phyloP scores from a whole-genome alignment of 2,888 invertebrate genomes.

The Globia sparganii region DNA sequence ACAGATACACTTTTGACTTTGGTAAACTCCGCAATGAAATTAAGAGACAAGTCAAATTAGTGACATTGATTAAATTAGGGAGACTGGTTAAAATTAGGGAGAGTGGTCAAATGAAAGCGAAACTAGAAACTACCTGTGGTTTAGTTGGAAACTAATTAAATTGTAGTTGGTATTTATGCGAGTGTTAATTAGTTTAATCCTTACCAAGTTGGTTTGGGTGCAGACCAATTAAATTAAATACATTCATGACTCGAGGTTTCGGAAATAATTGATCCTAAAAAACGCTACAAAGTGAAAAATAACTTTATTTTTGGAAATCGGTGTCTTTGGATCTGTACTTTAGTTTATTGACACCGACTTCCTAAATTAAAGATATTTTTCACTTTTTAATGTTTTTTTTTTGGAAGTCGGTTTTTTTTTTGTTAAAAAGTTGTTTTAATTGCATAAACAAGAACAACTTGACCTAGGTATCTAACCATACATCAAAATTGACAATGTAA shows the following conservation, averaged over 20 bases:
- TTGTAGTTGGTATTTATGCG: conserved; percentile 5
- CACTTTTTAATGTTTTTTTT: too few species aligned
- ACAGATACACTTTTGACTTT: conserved; percentile 10
- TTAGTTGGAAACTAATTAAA: conserved; percentile 9
- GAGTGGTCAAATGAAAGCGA: conserved; percentile 12
- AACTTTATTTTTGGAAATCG: too few species aligned
- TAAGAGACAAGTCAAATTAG: neutral
- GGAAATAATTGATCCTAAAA: too few species aligned
- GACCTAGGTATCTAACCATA: too few species aligned
- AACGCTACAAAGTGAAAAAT: too few species aligned
- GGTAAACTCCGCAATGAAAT: conserved; percentile 19
- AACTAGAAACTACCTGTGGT: neutral
- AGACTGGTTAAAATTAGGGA: neutral
- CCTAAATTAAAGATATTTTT: too few species aligned
- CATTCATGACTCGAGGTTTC: neutral
- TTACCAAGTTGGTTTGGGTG: neutral
- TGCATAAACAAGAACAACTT: too few species aligned
- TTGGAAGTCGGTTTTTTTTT: too few species aligned
- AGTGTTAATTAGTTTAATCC: neutral
- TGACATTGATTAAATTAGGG: neutral
- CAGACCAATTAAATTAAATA: neutral
- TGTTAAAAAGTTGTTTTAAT: too few species aligned
- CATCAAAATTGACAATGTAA: too few species aligned
- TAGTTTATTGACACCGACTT: too few species aligned
- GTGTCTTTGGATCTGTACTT: too few species aligned